These are phyloP conservation scores for Mycetomoellerius zeteki DNA, from an alignment of 1,140 invertebrate genomes.

Conservation along the genomic window DNA sequence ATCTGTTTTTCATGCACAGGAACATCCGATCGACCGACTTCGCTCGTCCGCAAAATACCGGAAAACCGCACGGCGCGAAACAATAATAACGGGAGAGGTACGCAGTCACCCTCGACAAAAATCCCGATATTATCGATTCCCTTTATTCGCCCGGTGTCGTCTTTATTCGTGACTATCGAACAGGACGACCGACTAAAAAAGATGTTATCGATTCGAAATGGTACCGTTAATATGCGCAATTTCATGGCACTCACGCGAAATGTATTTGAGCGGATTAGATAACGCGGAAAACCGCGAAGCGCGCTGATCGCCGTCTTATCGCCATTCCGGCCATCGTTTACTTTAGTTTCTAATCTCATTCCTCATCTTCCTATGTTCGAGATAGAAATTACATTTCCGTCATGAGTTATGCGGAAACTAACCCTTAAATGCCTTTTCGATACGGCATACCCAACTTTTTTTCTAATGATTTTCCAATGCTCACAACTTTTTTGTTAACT, in stretches of 20 bases:
- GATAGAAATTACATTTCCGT: background rate
- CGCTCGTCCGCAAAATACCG: slow-evolving; percentile 9
- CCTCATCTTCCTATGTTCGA: background rate
- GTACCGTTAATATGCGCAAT: background rate
- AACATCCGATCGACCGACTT: slow-evolving; percentile 44
- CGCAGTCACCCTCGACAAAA: slow-evolving; percentile 3
- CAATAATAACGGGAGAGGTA: background rate
- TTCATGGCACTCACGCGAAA: background rate
- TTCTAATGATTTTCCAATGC: too few relatives aligned
- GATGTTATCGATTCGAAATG: slow-evolving; percentile 2
- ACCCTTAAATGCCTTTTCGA: too few relatives aligned
- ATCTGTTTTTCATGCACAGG: slow-evolving; percentile 48
- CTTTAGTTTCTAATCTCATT: background rate
- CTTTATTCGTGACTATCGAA: background rate
- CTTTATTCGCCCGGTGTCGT: background rate
- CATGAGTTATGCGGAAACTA: too few relatives aligned
- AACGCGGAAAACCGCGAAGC: slow-evolving; percentile 47
- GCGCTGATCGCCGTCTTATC: slow-evolving; percentile 12
- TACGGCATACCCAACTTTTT: too few relatives aligned
- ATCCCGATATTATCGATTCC: background rate
- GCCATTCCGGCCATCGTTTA: background rate
- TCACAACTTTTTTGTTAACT: too few relatives aligned
- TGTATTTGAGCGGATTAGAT: slow-evolving; percentile 50
- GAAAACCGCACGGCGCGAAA: slow-evolving; percentile 18
- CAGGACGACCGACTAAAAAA: background rate